Base-by-base conservation (phyloP, 2,888 invertebrate genomes). In the Nomada flava region DNA sequence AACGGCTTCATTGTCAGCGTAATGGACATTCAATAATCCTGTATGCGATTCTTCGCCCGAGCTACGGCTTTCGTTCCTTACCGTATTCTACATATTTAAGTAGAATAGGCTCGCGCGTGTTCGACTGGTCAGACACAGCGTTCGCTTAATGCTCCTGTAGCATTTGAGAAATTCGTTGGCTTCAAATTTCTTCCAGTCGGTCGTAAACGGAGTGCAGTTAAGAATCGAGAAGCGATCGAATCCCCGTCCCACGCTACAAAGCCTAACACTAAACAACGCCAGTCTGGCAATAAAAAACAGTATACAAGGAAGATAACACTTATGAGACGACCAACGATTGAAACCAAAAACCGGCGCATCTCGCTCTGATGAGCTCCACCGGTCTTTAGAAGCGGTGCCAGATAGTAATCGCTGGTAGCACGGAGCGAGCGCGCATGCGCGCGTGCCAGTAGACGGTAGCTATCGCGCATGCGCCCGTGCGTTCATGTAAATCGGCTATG, bases 401-500 rank as follows among this genome's bases (percentile, higher is more conserved):
- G 62, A 23, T 63, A 63, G 44, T 15, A 4, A 55, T 64, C 26
- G 53, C 42, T 23, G 55, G 52, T 63, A 76, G 63, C 52, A 13
- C 29, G 11, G 20, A 29, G 2, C 7, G 15, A 64, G 18, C 26
- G 79, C 77, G 77, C 73, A 73, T 79, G 74, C 60, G 76, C 75
- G 71, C 75, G 79, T 77, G 76, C 64, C 57, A 52, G 52, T 36
- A 63, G 62, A 29, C 57, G 80, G 73, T 47, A 60, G 75, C 76
- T 53, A 50, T 60, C 64, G 81, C 81, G 82, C 77, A 79, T 70
- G 77, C 76, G 71, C 73, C 18, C n/a, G 53, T 13, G 29, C 74
- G 59, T 42, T 36, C 69, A 84, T 77, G 84, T 78, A 86, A 87
- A 87, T 87, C 57, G 70, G 63, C 70, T 79, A 76, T 80, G 85